These are phyloP conservation scores for Ciona savignyi DNA, from an alignment of 23 tunicate genomes.

Conservation along the genomic window DNA sequence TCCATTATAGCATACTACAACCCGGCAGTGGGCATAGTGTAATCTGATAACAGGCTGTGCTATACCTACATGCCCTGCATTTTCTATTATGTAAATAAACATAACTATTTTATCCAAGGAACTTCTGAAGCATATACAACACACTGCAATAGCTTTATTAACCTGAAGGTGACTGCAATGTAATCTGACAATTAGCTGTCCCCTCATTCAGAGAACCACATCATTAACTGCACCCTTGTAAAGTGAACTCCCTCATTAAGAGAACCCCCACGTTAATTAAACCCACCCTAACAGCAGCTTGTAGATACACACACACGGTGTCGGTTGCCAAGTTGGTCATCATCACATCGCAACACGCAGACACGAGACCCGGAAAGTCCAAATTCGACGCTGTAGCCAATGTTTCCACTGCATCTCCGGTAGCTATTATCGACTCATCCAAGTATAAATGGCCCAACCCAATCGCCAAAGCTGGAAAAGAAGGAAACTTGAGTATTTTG, in stretches of 20 bases:
- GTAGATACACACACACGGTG: conserved; percentile 35
- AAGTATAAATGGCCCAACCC: conserved; percentile 37
- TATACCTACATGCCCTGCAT: background rate
- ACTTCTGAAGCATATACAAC: too few species aligned
- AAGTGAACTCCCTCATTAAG: too few species aligned
- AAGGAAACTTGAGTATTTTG: background rate
- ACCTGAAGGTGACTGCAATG: background rate
- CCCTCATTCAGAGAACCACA: too few species aligned
- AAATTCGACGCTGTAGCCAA: conserved; percentile 37
- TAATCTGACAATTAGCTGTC: background rate
- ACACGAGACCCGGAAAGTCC: conserved; percentile 7
- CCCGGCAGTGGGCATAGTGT: too few species aligned
- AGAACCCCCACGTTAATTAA: background rate
- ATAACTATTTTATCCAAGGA: too few species aligned
- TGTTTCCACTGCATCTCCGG: conserved; percentile 39
- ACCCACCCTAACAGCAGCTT: conserved; percentile 44
- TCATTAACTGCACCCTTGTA: too few species aligned
- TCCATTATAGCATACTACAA: too few species aligned
- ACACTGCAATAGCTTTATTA: too few species aligned
- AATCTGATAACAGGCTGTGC: background rate
- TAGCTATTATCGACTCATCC: conserved; percentile 33
- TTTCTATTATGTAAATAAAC: too few species aligned
- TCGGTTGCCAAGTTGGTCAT: conserved; percentile 26
- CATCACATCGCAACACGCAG: conserved; percentile 42
- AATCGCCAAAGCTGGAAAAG: conserved; percentile 37